Evolutionary conservation across 2,888 invertebrate genomes (phyloP), one percentile per base, ranked within the genome.

Genomic region (Taenaris catops): DNA sequence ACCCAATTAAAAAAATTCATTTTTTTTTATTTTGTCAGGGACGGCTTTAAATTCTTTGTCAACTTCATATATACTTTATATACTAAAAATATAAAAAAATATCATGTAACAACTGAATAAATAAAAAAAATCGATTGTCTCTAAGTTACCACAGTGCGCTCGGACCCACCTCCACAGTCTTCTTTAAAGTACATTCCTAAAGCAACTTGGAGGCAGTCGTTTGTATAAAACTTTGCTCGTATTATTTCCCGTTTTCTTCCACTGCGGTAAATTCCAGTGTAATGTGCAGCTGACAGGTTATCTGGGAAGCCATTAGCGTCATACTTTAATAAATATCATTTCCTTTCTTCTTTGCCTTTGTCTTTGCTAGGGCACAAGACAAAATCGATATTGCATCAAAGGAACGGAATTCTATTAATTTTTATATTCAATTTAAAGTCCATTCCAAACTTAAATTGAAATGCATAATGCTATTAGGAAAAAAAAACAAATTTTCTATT

Each of bases 151-250:
- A 4, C 14, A 36, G 41, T 40, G 38, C 21, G 20, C n/a, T 6
- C 7, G 11, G 6, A 6, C 25, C 32, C 21, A 28, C 7, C 21
- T 18, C 25, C 55, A 68, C 68, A 64, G 63, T 68, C 61, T 70
- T 69, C 67, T 62, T 64, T 63, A 64, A 64, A 62, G 58, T 53
- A 56, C 52, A 56, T 50, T 58, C 58, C 58, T 58, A 53, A 59
- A 62, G 55, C 58, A 71, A 69, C 64, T 71, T 64, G 70, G 64
- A 63, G 67, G 57, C 58, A 64, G 65, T 66, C 65, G 66, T 71
- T 67, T 71, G 68, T 70, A 58, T 66, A 69, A 68, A 74, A 72
- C 56, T 73, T 69, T 58, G 28, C 42, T 46, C 44, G 38, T 44
- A 52, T 40, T 49, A 44, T 49, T 46, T 49, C 43, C 38, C 34